These are phyloP conservation scores for Cygnus atratus DNA, from an alignment of 2,113 vertebrate species.

Conservation along the genomic window DNA sequence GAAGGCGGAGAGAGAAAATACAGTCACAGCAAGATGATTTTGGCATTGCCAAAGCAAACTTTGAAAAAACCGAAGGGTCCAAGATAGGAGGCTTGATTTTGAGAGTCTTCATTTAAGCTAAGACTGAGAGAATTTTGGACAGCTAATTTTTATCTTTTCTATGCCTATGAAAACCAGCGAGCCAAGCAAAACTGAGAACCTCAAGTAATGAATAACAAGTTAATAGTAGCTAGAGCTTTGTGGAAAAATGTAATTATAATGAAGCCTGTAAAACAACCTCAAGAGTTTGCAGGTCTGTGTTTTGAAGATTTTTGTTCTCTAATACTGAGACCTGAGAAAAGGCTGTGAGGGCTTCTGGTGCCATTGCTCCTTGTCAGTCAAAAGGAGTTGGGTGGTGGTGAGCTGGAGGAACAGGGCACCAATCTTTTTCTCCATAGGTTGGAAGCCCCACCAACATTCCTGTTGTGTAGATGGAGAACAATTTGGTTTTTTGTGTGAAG, in stretches of 20 bases:
- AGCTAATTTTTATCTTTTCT: neutral
- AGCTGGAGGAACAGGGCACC: neutral
- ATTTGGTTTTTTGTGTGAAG: neutral
- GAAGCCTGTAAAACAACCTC: neutral
- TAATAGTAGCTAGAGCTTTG: neutral
- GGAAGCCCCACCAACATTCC: neutral
- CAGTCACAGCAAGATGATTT: neutral
- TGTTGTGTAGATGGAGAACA: neutral
- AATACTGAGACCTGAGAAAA: neutral
- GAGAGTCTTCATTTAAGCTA: neutral
- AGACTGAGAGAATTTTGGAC: neutral
- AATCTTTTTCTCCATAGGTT: neutral
- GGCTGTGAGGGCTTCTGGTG: neutral
- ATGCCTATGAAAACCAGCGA: neutral
- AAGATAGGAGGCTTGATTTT: neutral
- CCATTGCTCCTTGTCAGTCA: neutral
- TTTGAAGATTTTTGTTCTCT: neutral
- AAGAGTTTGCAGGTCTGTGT: neutral
- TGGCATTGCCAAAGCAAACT: neutral
- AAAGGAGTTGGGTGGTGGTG: neutral
- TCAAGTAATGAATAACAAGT: neutral
- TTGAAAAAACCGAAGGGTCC: neutral
- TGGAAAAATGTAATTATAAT: neutral
- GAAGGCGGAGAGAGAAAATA: neutral
- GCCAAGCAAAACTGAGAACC: neutral